Percentiles rank a stretch among this genome's conserved stretches.
Conservation (phyloP, 2,113 vertebrate species). For the Galbula dea region DNA sequence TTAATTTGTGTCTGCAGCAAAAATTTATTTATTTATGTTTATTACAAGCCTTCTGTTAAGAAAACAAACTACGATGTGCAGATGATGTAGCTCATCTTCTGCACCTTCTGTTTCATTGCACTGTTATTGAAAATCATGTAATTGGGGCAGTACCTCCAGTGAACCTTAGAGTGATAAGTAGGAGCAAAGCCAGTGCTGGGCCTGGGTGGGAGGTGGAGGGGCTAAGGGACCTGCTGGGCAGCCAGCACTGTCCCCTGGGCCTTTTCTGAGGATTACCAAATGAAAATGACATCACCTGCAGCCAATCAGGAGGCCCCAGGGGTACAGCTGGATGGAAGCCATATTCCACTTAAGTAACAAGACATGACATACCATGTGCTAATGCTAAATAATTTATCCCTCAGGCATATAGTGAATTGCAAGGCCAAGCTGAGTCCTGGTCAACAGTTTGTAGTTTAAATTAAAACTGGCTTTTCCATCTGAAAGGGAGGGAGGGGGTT, state of each 20-base stretch:
- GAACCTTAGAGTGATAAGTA: constrained; percentile 9
- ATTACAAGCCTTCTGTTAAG: not conserved
- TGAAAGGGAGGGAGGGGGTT: not conserved
- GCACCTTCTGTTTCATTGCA: constrained; percentile 16
- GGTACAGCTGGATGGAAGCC: constrained; percentile 54
- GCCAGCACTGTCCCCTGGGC: not conserved
- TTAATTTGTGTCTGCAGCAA: not conserved
- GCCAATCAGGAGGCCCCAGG: constrained; percentile 36
- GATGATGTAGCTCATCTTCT: constrained; percentile 24
- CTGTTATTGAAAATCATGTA: not conserved
- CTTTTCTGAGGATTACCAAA: constrained; percentile 48
- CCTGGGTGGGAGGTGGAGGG: not conserved
- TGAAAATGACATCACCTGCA: constrained; percentile 63
- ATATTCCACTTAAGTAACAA: constrained; percentile 60
- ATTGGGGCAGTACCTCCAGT: constrained; percentile 56
- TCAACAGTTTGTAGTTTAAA: constrained; percentile 65
- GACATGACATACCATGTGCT: constrained; percentile 63
- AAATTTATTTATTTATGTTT: not conserved
- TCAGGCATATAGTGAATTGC: constrained; percentile 44
- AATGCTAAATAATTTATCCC: constrained; percentile 68
- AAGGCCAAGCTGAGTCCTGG: constrained; percentile 51
- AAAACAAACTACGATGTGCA: not conserved
- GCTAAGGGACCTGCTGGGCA: not conserved
- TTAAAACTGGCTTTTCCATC: constrained; percentile 42
- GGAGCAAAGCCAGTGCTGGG: constrained; percentile 5